A percentile compares a stretch with the other conserved stretches of the same genome.
phyloP scores from a whole-genome alignment of 2,888 invertebrate species.

The Microctonus hyperodae region DNA sequence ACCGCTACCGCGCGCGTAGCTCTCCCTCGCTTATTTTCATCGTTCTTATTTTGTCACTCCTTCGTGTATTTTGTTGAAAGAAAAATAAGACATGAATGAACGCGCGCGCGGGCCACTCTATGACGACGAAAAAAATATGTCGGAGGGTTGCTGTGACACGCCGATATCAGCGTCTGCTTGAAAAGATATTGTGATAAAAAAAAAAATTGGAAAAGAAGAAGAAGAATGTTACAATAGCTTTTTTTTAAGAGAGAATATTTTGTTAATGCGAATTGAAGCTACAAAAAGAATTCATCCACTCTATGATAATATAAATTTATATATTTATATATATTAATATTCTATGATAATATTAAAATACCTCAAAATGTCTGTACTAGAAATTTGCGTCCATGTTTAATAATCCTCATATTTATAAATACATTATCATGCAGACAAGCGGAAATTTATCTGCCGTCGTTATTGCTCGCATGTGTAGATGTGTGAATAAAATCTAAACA shows the following conservation, averaged over 20 bases:
- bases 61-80: conserved; percentile 9
- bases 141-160: conserved; percentile 46
- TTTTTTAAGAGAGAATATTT: not conserved
- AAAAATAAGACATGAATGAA: conserved; percentile 27
- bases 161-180: conserved; percentile 43
- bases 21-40: conserved; percentile 1
- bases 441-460: not conserved
- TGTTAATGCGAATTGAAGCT: not conserved
- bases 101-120: conserved; percentile 26
- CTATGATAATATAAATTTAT: not conserved
- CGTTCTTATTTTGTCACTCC: not conserved
- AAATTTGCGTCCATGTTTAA: not conserved
- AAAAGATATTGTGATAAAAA: conserved; percentile 8
- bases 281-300: not conserved
- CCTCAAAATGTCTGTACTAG: not conserved
- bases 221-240: not conserved
- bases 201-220: not conserved
- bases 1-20: conserved; percentile 42
- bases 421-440: not conserved
- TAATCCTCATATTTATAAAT: not conserved
- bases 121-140: conserved; percentile 42
- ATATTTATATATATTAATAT: too few relatives aligned
- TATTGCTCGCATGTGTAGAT: not conserved
- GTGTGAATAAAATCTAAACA: not conserved
- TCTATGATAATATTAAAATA: not conserved